Evolutionary conservation across 1,140 invertebrate genomes (phyloP).

Genomic region (Neodiprion lecontei): DNA sequence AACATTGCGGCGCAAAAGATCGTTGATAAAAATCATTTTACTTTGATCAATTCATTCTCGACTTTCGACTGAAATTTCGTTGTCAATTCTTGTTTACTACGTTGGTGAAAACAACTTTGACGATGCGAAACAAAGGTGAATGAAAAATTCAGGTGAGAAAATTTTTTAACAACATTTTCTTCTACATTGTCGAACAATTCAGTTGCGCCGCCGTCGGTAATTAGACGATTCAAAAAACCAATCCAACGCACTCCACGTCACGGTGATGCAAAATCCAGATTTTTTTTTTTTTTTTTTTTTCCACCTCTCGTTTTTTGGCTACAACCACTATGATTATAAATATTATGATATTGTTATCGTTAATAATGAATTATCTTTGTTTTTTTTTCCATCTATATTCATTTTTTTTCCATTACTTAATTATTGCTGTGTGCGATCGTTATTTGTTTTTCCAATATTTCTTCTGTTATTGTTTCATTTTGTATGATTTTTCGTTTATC

Average conservation of each 20-base stretch:
- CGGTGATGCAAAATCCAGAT: slow-evolving; percentile 56
- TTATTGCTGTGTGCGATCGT: neutral
- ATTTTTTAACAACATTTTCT: too few relatives aligned
- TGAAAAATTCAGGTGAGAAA: neutral
- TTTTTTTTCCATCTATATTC: too few relatives aligned
- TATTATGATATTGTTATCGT: too few relatives aligned
- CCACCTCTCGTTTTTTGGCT: slow-evolving; percentile 43
- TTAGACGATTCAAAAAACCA: slow-evolving; percentile 61
- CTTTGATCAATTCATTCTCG: neutral
- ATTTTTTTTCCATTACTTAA: too few relatives aligned
- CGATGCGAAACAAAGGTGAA: neutral
- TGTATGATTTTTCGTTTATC: neutral
- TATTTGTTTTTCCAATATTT: neutral
- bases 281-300: slow-evolving; percentile 38
- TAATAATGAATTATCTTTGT: neutral
- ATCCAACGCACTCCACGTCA: slow-evolving; percentile 57
- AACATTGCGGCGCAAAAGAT: neutral
- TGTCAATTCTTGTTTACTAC: neutral
- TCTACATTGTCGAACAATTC: neutral
- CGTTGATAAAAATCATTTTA: neutral
- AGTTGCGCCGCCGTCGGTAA: slow-evolving; percentile 59
- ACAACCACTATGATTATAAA: neutral
- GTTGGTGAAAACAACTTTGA: too few relatives aligned
- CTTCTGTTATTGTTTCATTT: too few relatives aligned
- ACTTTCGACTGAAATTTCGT: too few relatives aligned